phyloP scores from a whole-genome alignment of 1,140 invertebrate genomes.

The Microvelia longipes region DNA sequence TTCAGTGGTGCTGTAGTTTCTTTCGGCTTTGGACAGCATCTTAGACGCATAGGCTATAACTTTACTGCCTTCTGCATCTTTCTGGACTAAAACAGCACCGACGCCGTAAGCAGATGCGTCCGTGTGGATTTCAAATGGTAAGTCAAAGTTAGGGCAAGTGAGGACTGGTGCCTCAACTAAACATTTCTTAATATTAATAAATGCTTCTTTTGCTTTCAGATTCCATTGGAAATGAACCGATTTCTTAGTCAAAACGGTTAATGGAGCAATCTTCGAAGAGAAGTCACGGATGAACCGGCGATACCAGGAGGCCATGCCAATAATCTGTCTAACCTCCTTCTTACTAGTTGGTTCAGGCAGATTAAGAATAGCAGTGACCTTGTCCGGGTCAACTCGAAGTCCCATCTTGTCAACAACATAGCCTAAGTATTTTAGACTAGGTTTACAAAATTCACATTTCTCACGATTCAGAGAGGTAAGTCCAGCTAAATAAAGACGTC shows the following conservation, averaged over 20 bases:
- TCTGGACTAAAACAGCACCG: conserved; percentile 24
- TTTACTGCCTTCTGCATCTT: conserved; percentile 15
- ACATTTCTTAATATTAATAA: conserved; percentile 19
- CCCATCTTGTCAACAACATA: conserved; percentile 14
- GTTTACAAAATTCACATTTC: neutral
- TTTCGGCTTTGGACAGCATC: conserved; percentile 26
- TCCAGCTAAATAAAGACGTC: neutral
- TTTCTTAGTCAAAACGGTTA: conserved; percentile 23
- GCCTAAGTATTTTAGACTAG: neutral
- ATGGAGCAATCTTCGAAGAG: conserved; percentile 21
- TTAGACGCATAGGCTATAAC: conserved; percentile 32
- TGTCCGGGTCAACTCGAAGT: conserved; percentile 7
- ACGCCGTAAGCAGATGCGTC: conserved; percentile 24
- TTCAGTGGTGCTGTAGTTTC: conserved; percentile 32
- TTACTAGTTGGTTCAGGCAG: conserved; percentile 20
- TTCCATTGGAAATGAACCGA: conserved; percentile 17
- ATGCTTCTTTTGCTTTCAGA: conserved; percentile 11
- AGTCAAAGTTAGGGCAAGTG: conserved; percentile 19
- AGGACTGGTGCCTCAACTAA: conserved; percentile 17
- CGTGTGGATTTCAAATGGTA: conserved; percentile 20
- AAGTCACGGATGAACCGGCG: conserved; percentile 25
- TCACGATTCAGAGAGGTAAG: neutral
- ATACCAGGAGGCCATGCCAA: conserved; percentile 25
- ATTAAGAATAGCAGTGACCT: conserved; percentile 22
- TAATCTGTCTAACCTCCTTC: conserved; percentile 19